Base-by-base conservation (phyloP, 1,140 invertebrate genomes). In the Palaemon carinicauda region DNA sequence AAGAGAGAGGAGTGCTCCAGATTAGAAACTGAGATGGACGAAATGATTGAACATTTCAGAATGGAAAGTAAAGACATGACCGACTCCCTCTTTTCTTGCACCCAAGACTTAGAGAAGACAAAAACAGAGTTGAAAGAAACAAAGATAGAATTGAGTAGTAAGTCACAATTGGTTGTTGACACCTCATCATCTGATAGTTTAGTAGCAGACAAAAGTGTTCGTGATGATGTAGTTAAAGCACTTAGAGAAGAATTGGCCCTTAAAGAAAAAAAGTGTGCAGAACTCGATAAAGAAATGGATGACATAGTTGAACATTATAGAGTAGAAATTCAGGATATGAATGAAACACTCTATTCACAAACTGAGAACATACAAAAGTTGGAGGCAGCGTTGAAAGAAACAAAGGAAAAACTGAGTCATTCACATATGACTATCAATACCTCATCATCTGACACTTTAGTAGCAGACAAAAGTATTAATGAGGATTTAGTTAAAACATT, bases 251-350 rank as follows among this genome's bases (percentile, higher is more conserved):
- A 41, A 9, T 41, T 41, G 33, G 33, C 33, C 15, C 21, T 9
- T 5, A 82, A 52, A 27, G 50, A 82, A 73, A 9, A 31, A 9
- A 24, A 82, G 24, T 54, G 69, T n/a, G 27, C n/a, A 14, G 7
- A 71, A 29, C 33, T 78, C 21, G n/a, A 78, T 27, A 15, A 9
- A 1, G 75, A 78, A 17, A 27, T 78, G 51, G 75, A 78, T 52
- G 75, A 78, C 52, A 78, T 78, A 19, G 75, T 78, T 17, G 24
- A 78, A 52, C 75, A 78, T 51, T 78, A 21, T 14, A 19, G 52
- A 51, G 52, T 12, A 12, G 75, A 78, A 31, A 15, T 17, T 73
- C 17, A 73, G 5, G 19, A 73, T 7, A 73, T 29, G 7, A 31
- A 24, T n/a, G 69, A 73, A 73, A 41, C 33, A 4, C 3, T 9